Conservation (phyloP, 2,113 vertebrate genomes). For the Calyptommatus sinebrachiatus region DNA sequence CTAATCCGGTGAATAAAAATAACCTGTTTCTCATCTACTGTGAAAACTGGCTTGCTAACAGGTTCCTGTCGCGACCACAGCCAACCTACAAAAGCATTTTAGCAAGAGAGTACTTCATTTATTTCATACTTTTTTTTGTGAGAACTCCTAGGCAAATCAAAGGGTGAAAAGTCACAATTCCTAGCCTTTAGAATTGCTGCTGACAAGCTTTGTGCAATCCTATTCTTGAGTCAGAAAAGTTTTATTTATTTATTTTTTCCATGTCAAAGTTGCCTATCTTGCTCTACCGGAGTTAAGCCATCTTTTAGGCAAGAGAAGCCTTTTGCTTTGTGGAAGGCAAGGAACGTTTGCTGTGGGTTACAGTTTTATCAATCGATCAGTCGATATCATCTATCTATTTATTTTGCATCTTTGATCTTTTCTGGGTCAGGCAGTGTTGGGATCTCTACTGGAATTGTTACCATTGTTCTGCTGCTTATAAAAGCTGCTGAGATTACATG, state of each 20-base stretch:
- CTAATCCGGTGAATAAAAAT: no score
- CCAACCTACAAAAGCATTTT: background rate
- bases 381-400: background rate
- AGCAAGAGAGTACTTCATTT: background rate
- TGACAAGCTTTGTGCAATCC: background rate
- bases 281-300: background rate
- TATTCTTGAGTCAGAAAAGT: slow-evolving; percentile 1
- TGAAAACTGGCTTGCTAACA: background rate
- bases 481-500: slow-evolving; percentile 11
- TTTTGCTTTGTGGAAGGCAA: background rate
- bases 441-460: slow-evolving; percentile 16
- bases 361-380: background rate
- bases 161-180: background rate
- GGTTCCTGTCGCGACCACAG: background rate
- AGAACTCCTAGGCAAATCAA: background rate
- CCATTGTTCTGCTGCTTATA: background rate
- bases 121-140: background rate
- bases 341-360: background rate
- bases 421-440: background rate
- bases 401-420: slow-evolving; percentile 20
- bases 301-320: background rate
- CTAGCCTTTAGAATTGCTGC: background rate
- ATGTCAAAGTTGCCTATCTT: background rate
- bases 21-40: no score
- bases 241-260: background rate